Conservation (phyloP, 30 jellyfish, hydroid and myxozoan species). For the Hydra vulgaris region DNA sequence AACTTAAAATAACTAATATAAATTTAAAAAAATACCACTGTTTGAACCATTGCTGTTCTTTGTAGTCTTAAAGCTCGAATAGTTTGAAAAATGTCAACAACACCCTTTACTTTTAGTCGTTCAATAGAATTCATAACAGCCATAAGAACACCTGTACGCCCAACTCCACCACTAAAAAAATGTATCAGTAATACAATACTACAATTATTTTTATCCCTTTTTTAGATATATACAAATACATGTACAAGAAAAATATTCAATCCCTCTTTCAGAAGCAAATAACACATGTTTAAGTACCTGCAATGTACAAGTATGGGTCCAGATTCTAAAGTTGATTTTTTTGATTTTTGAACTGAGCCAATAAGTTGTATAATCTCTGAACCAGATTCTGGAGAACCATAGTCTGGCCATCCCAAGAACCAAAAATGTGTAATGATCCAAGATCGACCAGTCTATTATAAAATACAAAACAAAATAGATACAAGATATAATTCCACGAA, state of each 20-base stretch:
- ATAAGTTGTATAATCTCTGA: conserved; percentile 61
- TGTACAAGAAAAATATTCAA: no score
- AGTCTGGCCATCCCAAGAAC: conserved; percentile 95
- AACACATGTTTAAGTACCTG: conserved; percentile 39
- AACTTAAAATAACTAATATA: no score
- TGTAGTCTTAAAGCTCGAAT: conserved; percentile 80
- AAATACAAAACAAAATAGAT: background rate
- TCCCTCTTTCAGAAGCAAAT: no score
- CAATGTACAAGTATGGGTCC: conserved; percentile 92
- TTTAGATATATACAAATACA: background rate
- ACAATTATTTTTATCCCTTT: background rate
- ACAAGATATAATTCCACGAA: background rate
- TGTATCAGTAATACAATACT: background rate
- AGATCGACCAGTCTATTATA: conserved; percentile 80
- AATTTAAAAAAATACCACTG: conserved; percentile 45
- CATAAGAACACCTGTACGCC: conserved; percentile 91
- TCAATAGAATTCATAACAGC: conserved; percentile 79
- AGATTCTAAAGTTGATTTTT: conserved; percentile 14
- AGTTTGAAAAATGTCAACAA: conserved; percentile 86
- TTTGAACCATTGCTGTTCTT: conserved; percentile 97
- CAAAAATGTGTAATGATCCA: conserved; percentile 58
- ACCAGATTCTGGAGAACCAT: conserved; percentile 86
- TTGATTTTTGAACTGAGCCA: conserved; percentile 45
- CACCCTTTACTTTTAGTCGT: conserved; percentile 67
- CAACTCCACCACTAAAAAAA: conserved; percentile 95